These are phyloP conservation scores for Asobara japonica DNA, from an alignment of 1,140 invertebrate species.

Conservation along the genomic window DNA sequence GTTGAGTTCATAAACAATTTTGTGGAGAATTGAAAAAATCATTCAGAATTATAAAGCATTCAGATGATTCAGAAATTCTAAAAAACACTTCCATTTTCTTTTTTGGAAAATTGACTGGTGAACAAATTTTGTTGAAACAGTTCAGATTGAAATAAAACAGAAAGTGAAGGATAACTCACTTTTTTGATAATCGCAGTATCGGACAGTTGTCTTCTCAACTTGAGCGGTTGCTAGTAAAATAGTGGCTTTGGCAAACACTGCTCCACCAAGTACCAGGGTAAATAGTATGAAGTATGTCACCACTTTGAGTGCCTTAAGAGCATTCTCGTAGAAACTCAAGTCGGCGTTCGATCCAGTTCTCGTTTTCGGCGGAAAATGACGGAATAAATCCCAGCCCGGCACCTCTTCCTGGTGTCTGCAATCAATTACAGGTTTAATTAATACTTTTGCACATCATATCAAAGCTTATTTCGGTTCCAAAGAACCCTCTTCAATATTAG, in stretches of 20 bases:
- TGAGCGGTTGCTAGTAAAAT: conserved; percentile 89
- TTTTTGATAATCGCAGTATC: conserved; percentile 75
- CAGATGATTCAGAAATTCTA: too few relatives aligned
- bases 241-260: conserved; percentile 82
- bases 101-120: conserved; percentile 31
- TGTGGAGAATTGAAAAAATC: too few relatives aligned
- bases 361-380: conserved; percentile 81
- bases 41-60: too few relatives aligned
- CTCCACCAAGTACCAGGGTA: conserved; percentile 77
- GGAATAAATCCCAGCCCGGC: conserved; percentile 92
- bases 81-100: conserved; percentile 23
- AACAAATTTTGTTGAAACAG: background rate
- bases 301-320: conserved; percentile 82
- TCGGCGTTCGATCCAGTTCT: conserved; percentile 86
- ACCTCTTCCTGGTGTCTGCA: conserved; percentile 69
- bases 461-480: too few relatives aligned
- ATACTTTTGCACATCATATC: background rate
- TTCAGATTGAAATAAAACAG: background rate
- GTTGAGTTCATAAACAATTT: too few relatives aligned
- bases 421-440: background rate
- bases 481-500: too few relatives aligned
- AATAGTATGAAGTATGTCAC: conserved; percentile 84
- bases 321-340: conserved; percentile 82
- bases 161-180: background rate
- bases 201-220: conserved; percentile 74